Percentiles rank a stretch among this genome's conserved stretches.
Conservation (phyloP, 2,113 vertebrate species). For the Siniperca chuatsi region DNA sequence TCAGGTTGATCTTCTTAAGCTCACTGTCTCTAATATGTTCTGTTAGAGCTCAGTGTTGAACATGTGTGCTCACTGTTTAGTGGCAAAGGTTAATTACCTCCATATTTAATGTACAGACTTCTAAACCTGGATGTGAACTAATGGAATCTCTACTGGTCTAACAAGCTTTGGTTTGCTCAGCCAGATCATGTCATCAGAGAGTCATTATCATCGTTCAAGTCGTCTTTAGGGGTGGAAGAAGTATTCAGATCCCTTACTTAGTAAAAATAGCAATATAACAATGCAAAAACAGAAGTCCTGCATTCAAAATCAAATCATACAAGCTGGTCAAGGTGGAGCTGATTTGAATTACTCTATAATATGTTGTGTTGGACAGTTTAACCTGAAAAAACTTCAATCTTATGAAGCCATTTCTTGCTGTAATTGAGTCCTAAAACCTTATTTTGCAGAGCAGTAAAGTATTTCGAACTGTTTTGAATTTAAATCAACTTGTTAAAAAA, state of each 20-base stretch:
- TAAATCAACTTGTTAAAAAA: neutral
- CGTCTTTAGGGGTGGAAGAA: neutral
- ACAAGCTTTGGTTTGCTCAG: slow-evolving; percentile 4
- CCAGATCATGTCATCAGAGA: neutral
- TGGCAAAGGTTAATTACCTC: slow-evolving; percentile 27
- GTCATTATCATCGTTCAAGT: neutral
- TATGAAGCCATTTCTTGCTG: neutral
- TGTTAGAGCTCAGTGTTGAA: neutral
- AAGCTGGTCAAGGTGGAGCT: neutral
- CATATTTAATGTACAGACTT: slow-evolving; percentile 1
- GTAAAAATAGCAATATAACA: neutral
- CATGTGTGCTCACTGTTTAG: slow-evolving; percentile 5
- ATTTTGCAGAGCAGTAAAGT: neutral
- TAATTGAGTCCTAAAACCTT: neutral
- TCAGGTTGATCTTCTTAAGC: neutral
- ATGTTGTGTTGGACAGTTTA: neutral
- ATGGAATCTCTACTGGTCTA: neutral
- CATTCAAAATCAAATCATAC: neutral
- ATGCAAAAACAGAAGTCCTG: neutral
- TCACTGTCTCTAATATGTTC: neutral
- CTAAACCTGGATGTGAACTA: slow-evolving; percentile 1
- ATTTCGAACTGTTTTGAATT: neutral
- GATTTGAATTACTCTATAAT: neutral
- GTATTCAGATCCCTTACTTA: neutral
- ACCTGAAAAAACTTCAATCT: neutral